Evolutionary conservation across 2,888 invertebrate species (phyloP), one percentile per base, ranked within the genome.

Genomic region (Epinotia bilunana): DNA sequence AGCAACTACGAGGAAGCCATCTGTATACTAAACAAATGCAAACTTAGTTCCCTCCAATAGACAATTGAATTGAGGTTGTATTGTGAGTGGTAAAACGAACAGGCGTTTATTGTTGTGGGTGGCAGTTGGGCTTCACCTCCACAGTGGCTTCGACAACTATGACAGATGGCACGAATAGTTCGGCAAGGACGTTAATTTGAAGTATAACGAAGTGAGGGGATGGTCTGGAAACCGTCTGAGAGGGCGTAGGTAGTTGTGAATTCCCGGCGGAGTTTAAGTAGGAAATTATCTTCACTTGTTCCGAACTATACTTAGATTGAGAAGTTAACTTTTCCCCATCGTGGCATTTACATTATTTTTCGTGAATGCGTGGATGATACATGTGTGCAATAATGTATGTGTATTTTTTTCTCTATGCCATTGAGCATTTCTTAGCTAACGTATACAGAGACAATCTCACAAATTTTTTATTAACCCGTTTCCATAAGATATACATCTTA

Each of bases 81-180:
- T 16, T 6, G n/a, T 3, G 23, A 28, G 13, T 33, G n/a, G 33
- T 61, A n/a, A 7, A 33, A 61, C 28, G 61, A 2, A 16, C 61
- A 2, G 9, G 13, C 33, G 28, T 13, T 61, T 61, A 61, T 33
- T 61, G 33, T 39, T 39, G 39, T 39, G 39, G 39, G 39, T 39
- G 39, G 39, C 16, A n/a, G 28, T 58, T n/a, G 58, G 16, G 13
- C 23, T 60, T 13, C 58, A 13, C 23, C 58, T 60, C 33, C 13
- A 33, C 28, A 60, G 60, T 60, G 7, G 33, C 7, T 33, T n/a
- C 7, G 28, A 28, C 16, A 33, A 20, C 53, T 57, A 39, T 43
- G n/a, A 23, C 57, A 68, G 43, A 23, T 68, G 39, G 49, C 43
- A 18, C 43, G 20, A 68, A 43, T 39, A 68, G 57, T 68, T 68